These are phyloP conservation scores for Gambusia yucatana DNA, from an alignment of 2,797 vertebrate genomes.

Conservation along the genomic window DNA sequence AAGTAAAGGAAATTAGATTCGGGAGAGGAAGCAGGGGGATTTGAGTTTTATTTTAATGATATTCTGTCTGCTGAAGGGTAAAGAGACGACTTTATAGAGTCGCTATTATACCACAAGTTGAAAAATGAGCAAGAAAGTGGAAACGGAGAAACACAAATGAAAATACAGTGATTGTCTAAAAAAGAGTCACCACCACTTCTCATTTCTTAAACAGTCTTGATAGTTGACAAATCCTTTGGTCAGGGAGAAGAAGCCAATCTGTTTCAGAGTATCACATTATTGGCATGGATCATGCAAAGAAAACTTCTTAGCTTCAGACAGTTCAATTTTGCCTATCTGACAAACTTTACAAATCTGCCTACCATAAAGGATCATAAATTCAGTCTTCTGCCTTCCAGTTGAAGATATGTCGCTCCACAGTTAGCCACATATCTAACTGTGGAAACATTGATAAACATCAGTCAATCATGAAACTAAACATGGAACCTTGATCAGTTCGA, in stretches of 20 bases:
- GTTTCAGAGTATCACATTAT: neutral
- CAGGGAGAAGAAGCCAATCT: neutral
- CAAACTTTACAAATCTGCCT: too few relatives aligned
- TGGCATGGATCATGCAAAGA: neutral
- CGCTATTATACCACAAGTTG: constrained; percentile 12
- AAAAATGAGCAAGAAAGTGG: constrained; percentile 10
- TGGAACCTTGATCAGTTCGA: too few relatives aligned
- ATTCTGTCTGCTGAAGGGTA: constrained; percentile 16
- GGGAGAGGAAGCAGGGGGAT: constrained; percentile 10
- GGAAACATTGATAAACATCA: too few relatives aligned
- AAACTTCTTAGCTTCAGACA: neutral
- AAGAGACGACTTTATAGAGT: constrained; percentile 8
- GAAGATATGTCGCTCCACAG: too few relatives aligned
- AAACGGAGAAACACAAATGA: neutral
- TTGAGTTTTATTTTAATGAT: constrained; percentile 30
- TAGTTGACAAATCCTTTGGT: neutral
- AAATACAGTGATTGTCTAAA: neutral
- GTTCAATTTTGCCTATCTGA: neutral
- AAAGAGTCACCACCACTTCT: neutral
- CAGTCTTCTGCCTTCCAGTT: too few relatives aligned
- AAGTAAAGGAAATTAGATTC: constrained; percentile 36
- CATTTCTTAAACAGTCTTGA: neutral
- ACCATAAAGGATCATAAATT: too few relatives aligned
- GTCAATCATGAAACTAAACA: too few relatives aligned
- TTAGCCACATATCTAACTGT: too few relatives aligned